Evolutionary conservation across 2,113 vertebrate species (phyloP).

Genomic region (Sinocyclocheilus anophthalmus): DNA sequence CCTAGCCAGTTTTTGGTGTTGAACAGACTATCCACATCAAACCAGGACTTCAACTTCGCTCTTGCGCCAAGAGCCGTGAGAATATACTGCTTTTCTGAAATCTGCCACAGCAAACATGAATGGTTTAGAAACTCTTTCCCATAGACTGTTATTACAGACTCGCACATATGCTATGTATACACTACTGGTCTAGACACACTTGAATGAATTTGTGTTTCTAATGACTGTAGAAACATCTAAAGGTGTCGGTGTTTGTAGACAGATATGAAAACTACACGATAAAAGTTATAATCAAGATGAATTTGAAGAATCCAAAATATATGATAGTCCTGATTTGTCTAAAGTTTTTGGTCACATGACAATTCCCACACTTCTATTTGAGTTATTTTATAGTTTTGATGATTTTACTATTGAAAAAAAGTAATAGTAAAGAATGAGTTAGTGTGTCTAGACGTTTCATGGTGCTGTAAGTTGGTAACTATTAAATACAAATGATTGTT

Average conservation of each 20-base stretch:
- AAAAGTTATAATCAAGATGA: background rate
- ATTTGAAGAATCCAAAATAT: background rate
- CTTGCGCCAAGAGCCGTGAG: constrained; percentile 89
- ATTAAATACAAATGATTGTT: too few relatives aligned
- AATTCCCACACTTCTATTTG: background rate
- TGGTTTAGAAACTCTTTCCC: background rate
- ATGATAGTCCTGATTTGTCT: background rate
- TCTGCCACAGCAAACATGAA: constrained; percentile 69
- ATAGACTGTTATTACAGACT: background rate
- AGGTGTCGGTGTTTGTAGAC: background rate
- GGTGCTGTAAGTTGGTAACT: background rate
- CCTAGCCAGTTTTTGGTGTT: constrained; percentile 95
- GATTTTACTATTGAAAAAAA: background rate
- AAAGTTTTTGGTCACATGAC: background rate
- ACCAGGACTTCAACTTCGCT: constrained; percentile 90
- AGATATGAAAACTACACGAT: background rate
- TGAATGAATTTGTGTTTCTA: background rate
- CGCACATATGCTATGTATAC: background rate
- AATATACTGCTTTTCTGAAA: constrained; percentile 93
- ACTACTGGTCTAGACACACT: background rate
- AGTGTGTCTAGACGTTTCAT: background rate
- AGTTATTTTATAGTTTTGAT: background rate
- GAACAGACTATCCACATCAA: constrained; percentile 90
- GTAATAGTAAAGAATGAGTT: background rate
- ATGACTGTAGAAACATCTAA: background rate